These are phyloP conservation scores for Mus minutoides DNA, from an alignment of 2,797 vertebrate genomes.

Conservation along the genomic window DNA sequence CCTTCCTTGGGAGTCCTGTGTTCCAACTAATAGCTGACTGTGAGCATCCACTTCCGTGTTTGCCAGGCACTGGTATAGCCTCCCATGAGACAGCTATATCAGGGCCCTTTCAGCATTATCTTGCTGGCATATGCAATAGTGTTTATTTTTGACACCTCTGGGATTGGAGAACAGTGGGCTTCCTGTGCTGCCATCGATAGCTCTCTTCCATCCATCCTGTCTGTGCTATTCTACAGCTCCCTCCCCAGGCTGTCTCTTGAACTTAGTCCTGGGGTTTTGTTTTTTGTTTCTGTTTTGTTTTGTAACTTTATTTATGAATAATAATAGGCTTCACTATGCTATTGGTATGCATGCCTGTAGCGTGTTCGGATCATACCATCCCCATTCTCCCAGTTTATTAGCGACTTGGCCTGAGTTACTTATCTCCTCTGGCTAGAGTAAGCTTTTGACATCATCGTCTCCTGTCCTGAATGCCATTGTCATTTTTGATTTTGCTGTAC, in stretches of 20 bases:
- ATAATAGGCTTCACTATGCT: neutral
- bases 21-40: too few species aligned
- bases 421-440: neutral
- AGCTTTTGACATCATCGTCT: neutral
- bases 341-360: neutral
- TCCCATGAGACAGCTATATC: too few species aligned
- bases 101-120: too few species aligned
- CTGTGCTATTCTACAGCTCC: neutral
- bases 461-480: neutral
- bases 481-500: neutral
- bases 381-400: neutral
- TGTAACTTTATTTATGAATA: neutral
- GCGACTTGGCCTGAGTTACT: neutral
- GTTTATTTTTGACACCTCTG: neutral
- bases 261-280: neutral
- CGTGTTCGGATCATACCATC: neutral
- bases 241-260: neutral
- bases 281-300: neutral
- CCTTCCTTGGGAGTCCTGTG: too few species aligned
- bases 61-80: too few species aligned
- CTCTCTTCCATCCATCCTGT: neutral
- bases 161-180: neutral
- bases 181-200: neutral
- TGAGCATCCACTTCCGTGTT: too few species aligned
- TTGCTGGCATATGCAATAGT: too few species aligned